Evolutionary conservation across 2,113 vertebrate genomes (phyloP), one percentile per base, ranked within the genome.

Genomic region (Gracilinanus agilis): DNA sequence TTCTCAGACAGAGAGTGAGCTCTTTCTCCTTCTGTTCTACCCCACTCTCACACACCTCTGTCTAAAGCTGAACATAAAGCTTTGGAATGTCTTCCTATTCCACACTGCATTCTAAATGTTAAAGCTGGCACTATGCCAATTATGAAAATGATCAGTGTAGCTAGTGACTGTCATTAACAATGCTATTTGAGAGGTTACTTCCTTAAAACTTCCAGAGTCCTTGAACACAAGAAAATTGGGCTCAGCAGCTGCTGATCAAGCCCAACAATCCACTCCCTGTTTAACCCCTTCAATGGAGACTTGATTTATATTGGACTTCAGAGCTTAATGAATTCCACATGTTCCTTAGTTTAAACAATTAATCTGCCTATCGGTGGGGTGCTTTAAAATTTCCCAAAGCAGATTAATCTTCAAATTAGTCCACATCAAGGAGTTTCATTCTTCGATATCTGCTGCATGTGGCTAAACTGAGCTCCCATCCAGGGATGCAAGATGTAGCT

Each of bases 271-370:
- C 90, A 55, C 67, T 89, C 95, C 91, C 53, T 96, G 92, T 95
- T 97, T 96, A 96, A 96, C 96, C 93, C 93, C 89, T 93, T 97
- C 75, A 0, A 96, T 90, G 55, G 55, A 93, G 91, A 95, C 90
- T 96, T 97, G 96, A 98, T 97, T 98, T 98, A 98, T 95, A 96
- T 92, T 94, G 94, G 83, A 94, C 95, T 95, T 97, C 94, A 93
- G 92, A 34, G 44, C 94, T 90, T 98, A 98, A 98, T 98, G 97
- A 96, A 96, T 98, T 98, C 98, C 98, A 98, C 94, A 98, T 97
- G 97, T 92, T 95, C 93, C 0, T 0, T 96, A 94, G 97, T 93
- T 97, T 97, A 98, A 98, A 98, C 97, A 98, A 97, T 97, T 97
- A 97, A 98, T 96, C 95, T 93, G 94, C 96, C 90, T 98, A 96